Evolutionary conservation across 2,888 invertebrate genomes (phyloP).

Genomic region (Suillia variegata): DNA sequence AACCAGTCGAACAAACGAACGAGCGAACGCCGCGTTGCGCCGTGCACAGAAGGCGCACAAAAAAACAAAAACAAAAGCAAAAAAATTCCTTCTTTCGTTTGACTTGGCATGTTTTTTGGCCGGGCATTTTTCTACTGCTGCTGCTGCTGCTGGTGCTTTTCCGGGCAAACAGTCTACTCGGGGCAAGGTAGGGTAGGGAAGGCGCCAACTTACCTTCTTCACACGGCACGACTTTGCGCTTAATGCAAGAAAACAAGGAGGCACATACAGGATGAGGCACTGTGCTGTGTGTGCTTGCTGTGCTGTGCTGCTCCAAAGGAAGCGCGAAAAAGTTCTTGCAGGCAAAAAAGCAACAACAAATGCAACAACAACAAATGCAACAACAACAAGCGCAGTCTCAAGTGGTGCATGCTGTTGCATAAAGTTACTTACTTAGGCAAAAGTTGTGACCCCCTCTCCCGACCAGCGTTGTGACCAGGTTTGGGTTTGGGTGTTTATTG

Average conservation of each 20-base stretch:
- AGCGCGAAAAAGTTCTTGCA: constrained; percentile 1
- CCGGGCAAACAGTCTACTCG: background rate
- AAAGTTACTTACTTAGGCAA: constrained; percentile 13
- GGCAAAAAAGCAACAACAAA: background rate
- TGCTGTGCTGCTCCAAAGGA: background rate
- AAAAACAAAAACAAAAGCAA: no score
- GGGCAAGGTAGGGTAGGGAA: background rate
- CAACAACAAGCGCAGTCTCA: background rate
- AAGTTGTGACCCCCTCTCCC: background rate
- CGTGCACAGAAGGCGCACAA: background rate
- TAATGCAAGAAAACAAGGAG: background rate
- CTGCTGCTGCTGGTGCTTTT: no score
- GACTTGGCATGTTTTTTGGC: background rate
- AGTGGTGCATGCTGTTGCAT: constrained; percentile 20
- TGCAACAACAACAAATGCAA: no score
- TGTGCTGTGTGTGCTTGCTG: background rate
- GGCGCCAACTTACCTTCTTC: background rate
- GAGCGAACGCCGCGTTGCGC: no score
- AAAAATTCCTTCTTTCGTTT: no score
- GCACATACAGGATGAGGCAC: background rate
- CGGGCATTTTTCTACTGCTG: background rate
- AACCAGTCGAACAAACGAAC: no score
- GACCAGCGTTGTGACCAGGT: no score
- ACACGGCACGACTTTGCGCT: background rate
- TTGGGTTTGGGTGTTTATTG: no score